phyloP scores from a whole-genome alignment of 2,797 vertebrate genomes.

The Ibycter americanus region DNA sequence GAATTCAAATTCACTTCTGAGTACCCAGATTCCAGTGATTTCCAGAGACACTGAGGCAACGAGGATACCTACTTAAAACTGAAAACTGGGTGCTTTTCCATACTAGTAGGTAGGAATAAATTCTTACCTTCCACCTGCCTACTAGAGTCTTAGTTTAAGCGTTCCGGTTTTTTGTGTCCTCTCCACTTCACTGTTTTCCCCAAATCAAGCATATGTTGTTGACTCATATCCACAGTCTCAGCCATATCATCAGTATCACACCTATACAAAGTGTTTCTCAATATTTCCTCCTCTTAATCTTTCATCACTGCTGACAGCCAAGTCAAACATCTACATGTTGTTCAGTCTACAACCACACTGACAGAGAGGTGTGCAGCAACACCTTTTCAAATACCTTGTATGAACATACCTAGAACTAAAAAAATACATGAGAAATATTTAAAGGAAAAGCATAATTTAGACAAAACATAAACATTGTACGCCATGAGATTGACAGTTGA shows the following conservation, averaged over 20 bases:
- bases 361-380: neutral
- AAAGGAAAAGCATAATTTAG: neutral
- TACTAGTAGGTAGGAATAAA: neutral
- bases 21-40: neutral
- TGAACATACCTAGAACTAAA: neutral
- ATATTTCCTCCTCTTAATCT: neutral
- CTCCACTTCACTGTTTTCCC: neutral
- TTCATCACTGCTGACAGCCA: neutral
- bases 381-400: neutral
- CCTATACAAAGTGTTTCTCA: neutral
- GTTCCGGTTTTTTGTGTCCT: neutral
- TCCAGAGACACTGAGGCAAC: neutral
- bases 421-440: neutral
- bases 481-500: neutral
- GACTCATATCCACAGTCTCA: neutral
- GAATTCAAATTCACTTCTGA: neutral
- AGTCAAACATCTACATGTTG: neutral
- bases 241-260: neutral
- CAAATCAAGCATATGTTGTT: neutral
- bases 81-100: neutral
- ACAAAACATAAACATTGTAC: neutral
- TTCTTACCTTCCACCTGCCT: neutral
- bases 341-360: neutral
- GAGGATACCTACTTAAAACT: neutral
- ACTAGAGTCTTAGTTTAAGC: neutral